Base-by-base conservation (phyloP, 2,888 invertebrate species). In the Apamea sordens region DNA sequence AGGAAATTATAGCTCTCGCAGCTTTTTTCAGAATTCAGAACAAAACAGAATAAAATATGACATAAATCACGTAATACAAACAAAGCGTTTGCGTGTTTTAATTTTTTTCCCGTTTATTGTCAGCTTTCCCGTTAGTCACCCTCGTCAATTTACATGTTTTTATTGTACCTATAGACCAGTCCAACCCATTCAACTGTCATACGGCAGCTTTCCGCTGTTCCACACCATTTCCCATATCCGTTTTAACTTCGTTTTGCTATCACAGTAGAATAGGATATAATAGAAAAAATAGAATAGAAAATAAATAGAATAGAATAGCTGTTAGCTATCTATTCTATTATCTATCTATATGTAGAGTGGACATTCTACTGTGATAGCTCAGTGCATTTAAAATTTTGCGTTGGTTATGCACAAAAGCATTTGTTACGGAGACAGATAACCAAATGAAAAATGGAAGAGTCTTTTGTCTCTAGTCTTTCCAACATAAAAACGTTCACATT, bases 371-470 rank as follows among this genome's bases (percentile, higher is more conserved):
- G 15, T 18, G 21, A 53, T 11, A 32, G 5, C 4, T 53, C 21
- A 18, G 11, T 24, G n/a, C 28, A 44, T 56, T 82, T 24, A 8
- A 44, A 56, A 24, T 24, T 67, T 61, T 63, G 11, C 44, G 53
- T 36, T 41, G 47, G 7, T 32, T 15, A 10, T 36, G 11, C 59
- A 64, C 28, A 73, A 15, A 72, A 77, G 36, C 71, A 36, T 73
- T 77, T 75, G 8, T 77, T 74, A 61, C 59, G 18, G 6, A 67
- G 50, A 53, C 64, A 41, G 69, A 73, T 65, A 61, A 68, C 41
- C 53, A 32, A 28, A 24, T 73, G n/a, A 77, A 76, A 76, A 76
- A 72, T 72, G 24, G 21, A 59, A 64, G 28, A 21, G 13, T 65
- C 18, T 5, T 73, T 64, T 84, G 85, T 63, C 61, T 67, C 3